Evolutionary conservation across 2,797 vertebrate genomes (phyloP), one percentile per base, ranked within the genome.

Genomic region (Xyrichtys novacula): DNA sequence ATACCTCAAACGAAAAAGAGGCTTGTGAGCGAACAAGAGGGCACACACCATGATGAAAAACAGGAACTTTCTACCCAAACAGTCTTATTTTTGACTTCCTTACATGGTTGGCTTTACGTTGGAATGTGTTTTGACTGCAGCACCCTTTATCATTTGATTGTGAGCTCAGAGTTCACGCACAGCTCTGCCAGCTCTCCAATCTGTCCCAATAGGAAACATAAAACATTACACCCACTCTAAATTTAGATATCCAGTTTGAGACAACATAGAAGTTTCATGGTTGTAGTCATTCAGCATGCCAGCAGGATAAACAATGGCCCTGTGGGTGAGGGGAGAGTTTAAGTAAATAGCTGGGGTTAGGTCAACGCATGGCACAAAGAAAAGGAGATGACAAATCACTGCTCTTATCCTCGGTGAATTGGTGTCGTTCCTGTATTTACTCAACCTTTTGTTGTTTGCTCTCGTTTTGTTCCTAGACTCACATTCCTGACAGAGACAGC

Each of bases 301-400:
- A 36, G 49, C 20, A 61, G 65, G 20, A 59, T 63, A 65, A 81
- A 78, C 72, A 85, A 77, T 58, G 58, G 55, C 36, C 56, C 40
- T 64, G 75, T 71, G 58, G 62, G 28, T 39, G 53, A 74, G 54
- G 69, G 80, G 67, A 23, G 71, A 50, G 67, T 61, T 71, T 44
- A 72, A 82, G 77, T 76, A 88, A 87, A 88, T 75, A 82, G 12
- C 56, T 56, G 68, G 49, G 64, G 61, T 67, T 29, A 39, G 54
- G 71, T 87, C 73, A 75, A 78, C 63, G 84, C 83, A 78, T 84
- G 78, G 76, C 55, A 40, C 60, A 57, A 48, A 76, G 46, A 64
- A 60, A 81, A 82, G 63, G 67, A 43, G 43, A 78, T 36, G 54
- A 80, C 68, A 83, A 73, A 78, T 69, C 26, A 15, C 15, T 7